Conservation (phyloP, 1,140 invertebrate genomes). For the Tetramorium simillimum region DNA sequence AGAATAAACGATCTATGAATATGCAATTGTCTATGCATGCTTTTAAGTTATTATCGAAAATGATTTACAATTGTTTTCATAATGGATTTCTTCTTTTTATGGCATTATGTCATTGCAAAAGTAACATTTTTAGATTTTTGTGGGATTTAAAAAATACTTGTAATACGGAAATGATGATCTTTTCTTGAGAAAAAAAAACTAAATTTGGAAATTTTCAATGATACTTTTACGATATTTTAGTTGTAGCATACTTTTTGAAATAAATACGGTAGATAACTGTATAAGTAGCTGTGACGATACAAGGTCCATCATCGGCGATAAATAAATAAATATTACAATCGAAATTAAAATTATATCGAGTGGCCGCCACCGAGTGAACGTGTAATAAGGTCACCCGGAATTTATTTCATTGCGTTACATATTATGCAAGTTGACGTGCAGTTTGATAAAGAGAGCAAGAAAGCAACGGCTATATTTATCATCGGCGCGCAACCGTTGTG, state of each 20-base stretch:
- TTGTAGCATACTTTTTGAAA: neutral
- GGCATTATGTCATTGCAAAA: neutral
- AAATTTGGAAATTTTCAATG: neutral
- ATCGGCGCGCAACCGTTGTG: conserved; percentile 44
- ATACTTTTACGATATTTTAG: neutral
- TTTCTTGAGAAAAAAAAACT: neutral
- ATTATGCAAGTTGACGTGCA: conserved; percentile 58
- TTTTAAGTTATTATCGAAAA: neutral
- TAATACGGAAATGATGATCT: neutral
- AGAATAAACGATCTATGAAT: neutral
- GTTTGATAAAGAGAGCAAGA: conserved; percentile 63
- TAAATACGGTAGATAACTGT: neutral
- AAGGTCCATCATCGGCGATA: conserved; percentile 13
- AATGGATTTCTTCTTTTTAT: neutral
- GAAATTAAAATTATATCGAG: conserved; percentile 44
- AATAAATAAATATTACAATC: conserved; percentile 29
- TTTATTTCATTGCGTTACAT: conserved; percentile 53
- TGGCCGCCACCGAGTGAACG: neutral
- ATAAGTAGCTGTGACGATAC: neutral
- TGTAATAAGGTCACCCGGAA: conserved; percentile 56
- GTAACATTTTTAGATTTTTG: neutral
- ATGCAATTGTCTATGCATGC: neutral
- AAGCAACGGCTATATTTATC: conserved; percentile 58
- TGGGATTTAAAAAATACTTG: neutral
- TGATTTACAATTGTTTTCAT: neutral